Conservation (phyloP, 2,888 invertebrate species). For the Tipula helvola region DNA sequence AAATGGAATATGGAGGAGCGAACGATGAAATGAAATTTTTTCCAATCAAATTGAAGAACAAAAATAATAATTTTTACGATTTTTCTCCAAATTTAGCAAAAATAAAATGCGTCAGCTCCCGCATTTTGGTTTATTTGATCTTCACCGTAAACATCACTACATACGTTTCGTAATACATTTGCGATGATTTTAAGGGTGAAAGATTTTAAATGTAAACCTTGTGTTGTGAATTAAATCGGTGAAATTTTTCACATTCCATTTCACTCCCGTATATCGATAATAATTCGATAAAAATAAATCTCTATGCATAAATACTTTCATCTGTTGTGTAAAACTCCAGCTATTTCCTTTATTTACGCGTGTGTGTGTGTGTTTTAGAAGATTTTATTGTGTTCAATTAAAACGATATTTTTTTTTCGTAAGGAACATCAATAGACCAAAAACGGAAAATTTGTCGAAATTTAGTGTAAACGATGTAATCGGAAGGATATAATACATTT, state of each 20-base stretch:
- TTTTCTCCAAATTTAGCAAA: background rate
- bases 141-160: background rate
- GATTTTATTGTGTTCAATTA: background rate
- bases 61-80: background rate
- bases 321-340: background rate
- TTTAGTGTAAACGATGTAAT: background rate
- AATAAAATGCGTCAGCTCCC: background rate
- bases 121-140: background rate
- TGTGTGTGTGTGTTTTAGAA: background rate
- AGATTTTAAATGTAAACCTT: background rate
- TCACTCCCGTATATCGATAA: background rate
- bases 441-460: background rate
- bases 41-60: background rate
- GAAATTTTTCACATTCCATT: background rate
- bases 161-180: background rate
- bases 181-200: background rate
- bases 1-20: background rate
- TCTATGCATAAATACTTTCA: background rate
- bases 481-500: background rate
- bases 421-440: background rate
- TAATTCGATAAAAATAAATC: background rate
- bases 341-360: background rate
- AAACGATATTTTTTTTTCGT: background rate
- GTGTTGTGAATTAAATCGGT: background rate
- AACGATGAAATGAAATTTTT: background rate